These are phyloP conservation scores for Nymphicus hollandicus DNA, from an alignment of 2,113 vertebrate species.

Conservation along the genomic window DNA sequence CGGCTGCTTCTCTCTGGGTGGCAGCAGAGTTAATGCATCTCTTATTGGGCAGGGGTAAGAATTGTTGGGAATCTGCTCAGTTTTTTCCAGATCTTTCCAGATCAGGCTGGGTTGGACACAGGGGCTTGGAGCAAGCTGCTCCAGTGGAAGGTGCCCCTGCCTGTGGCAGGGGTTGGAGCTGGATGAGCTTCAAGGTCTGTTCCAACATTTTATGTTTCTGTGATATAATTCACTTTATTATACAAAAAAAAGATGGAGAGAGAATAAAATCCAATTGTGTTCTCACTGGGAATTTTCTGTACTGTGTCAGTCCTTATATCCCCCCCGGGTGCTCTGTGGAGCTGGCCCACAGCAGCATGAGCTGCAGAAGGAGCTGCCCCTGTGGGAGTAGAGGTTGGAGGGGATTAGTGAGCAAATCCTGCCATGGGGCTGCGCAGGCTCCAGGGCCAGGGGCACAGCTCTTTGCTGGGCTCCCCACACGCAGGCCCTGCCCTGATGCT, in stretches of 20 bases:
- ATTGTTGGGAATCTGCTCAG: neutral
- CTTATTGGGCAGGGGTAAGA: neutral
- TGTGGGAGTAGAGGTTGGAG: neutral
- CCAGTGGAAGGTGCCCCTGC: too few relatives aligned
- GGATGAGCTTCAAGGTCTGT: too few relatives aligned
- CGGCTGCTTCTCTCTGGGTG: neutral
- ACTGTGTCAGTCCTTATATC: too few relatives aligned
- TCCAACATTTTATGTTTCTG: neutral
- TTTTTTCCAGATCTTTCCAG: neutral
- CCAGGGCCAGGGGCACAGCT: neutral
- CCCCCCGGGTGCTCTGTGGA: neutral
- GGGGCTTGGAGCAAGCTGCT: too few relatives aligned
- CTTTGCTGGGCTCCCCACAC: accelerated
- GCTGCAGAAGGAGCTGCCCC: neutral
- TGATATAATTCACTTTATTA: neutral
- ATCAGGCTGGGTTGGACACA: too few relatives aligned
- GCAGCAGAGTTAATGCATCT: neutral
- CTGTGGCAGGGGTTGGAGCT: too few relatives aligned
- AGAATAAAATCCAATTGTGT: accelerated
- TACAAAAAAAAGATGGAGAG: neutral
- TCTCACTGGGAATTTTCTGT: neutral
- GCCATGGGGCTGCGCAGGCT: neutral
- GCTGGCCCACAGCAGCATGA: accelerated
- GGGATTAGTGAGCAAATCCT: neutral
- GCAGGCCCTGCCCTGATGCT: accelerated